Evolutionary conservation across 2,797 vertebrate species (phyloP).

Genomic region (Crotalus adamanteus): DNA sequence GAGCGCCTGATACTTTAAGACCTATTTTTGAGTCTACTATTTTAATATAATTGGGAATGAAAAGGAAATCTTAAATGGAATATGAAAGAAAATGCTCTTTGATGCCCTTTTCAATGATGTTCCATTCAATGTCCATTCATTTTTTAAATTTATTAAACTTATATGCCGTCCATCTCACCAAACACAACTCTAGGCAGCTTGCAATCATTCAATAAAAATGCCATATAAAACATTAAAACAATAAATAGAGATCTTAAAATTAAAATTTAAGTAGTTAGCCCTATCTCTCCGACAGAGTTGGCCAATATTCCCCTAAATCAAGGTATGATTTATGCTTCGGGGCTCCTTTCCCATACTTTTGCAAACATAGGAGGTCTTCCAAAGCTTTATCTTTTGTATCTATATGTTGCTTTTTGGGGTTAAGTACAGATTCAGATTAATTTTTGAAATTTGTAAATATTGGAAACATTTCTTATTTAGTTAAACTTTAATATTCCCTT

Average conservation of each 20-base stretch:
- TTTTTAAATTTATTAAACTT: background rate
- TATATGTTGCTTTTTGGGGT: too few species aligned
- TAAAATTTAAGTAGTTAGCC: background rate
- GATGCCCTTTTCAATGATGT: background rate
- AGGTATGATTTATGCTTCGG: too few species aligned
- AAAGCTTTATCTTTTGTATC: too few species aligned
- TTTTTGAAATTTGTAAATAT: too few species aligned
- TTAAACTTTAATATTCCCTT: too few species aligned
- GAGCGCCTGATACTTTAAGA: background rate
- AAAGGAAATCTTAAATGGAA: background rate
- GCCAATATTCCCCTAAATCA: too few species aligned
- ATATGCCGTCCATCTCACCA: background rate
- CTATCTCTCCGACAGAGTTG: background rate
- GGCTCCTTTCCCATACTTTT: too few species aligned
- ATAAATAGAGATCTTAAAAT: background rate
- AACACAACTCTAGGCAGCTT: background rate
- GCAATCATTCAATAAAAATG: background rate
- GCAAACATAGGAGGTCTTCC: too few species aligned
- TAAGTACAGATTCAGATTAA: too few species aligned
- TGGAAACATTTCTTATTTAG: too few species aligned
- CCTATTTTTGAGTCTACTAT: background rate
- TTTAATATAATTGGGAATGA: background rate
- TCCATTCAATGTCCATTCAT: background rate
- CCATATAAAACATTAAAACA: background rate
- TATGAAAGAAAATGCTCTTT: background rate